A percentile compares a stretch with the other conserved stretches of the same genome.
These are phyloP conservation scores for Saturnia japonica DNA, from an alignment of 2,888 invertebrate species.

Conservation along the genomic window DNA sequence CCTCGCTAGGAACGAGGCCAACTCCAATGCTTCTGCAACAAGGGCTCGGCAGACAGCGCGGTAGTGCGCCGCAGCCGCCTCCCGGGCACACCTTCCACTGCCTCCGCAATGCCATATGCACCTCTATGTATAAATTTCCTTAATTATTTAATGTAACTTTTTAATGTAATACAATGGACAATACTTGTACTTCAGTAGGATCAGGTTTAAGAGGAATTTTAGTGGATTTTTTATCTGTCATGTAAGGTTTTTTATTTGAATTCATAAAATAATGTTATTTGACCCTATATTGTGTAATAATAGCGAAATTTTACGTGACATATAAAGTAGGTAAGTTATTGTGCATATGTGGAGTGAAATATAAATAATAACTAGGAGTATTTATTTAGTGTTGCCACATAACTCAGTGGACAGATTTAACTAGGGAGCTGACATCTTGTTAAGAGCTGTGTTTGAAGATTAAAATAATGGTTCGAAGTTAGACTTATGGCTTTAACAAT, in stretches of 20 bases:
- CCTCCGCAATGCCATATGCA: conserved; percentile 77
- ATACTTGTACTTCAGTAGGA: background rate
- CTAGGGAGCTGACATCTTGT: too few relatives aligned
- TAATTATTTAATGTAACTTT: background rate
- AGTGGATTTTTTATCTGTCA: background rate
- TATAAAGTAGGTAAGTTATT: too few relatives aligned
- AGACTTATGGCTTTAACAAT: too few relatives aligned
- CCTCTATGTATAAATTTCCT: conserved; percentile 47
- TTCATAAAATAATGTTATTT: too few relatives aligned
- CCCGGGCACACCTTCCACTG: conserved; percentile 69
- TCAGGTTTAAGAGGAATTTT: background rate
- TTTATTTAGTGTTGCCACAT: too few relatives aligned
- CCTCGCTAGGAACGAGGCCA: conserved; percentile 94
- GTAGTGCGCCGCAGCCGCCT: conserved; percentile 90
- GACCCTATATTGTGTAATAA: too few relatives aligned
- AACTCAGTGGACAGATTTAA: too few relatives aligned
- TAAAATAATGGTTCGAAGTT: too few relatives aligned
- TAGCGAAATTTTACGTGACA: too few relatives aligned
- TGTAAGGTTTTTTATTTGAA: background rate
- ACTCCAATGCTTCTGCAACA: conserved; percentile 94
- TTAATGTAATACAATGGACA: background rate
- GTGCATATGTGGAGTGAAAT: too few relatives aligned
- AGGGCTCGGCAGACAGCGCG: conserved; percentile 95
- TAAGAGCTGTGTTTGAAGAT: too few relatives aligned
- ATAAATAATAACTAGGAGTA: too few relatives aligned